Evolutionary conservation across 2,113 vertebrate species (phyloP), one percentile per base, ranked within the genome.

Genomic region (Mandrillus leucophaeus): DNA sequence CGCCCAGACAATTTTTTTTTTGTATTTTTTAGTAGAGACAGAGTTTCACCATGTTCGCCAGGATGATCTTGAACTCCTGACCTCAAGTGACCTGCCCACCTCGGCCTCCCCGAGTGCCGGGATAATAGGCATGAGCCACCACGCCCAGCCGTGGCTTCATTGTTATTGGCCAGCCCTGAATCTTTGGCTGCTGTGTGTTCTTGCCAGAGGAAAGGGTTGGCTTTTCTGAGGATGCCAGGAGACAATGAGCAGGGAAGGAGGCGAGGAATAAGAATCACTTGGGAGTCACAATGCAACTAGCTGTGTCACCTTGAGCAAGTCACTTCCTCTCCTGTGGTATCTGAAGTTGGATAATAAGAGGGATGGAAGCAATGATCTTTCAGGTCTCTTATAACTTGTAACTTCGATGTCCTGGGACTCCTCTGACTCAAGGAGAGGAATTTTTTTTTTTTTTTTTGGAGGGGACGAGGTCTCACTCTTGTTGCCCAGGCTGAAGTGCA

Each of bases 261-360:
- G 50, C 57, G 30, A 93, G 68, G 79, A 94, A 86, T 70, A 87
- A 90, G 50, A 90, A 43, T 94, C 61, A 6, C 79, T 73, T 64
- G 88, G 92, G 85, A 86, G 80, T 76, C 90, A 88, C 9, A 2
- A n/a, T 55, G 2, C 83, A 22, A 73, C 83, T 82, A 88, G 75
- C 61, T 81, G 72, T 55, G 95, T 93, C 95, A 95, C 89, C 88
- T 95, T 93, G 80, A 87, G 61, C 68, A 50, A 94, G 80, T 96
- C 88, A 76, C 35, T 90, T 90, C 52, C 87, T 50, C 3, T 80
- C 43, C 52, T 55, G 16, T 13, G 6, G 52, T 90, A 40, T 66
- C 76, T 85, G 23, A 23, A 57, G 78, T 38, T 38, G n/a, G 82
- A 57, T 68, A 79, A 92, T 52, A 72, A 68, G 35, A 82, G 8